Percentiles rank a stretch among this genome's conserved stretches.
These are phyloP conservation scores for Orthosia gothica DNA, from an alignment of 2,888 invertebrate species.

Conservation along the genomic window DNA sequence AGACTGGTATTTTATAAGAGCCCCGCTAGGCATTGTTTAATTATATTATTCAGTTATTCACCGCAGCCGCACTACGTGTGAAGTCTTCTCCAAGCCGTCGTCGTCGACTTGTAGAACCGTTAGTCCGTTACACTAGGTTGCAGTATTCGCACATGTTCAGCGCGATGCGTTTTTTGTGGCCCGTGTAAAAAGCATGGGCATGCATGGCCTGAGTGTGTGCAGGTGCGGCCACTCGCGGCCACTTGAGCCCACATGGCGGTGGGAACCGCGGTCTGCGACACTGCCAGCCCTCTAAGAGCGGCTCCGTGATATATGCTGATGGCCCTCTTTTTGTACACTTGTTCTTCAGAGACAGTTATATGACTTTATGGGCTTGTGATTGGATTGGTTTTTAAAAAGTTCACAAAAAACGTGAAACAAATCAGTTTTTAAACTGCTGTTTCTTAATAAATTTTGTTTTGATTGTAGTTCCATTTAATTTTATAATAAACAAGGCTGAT, in stretches of 20 bases:
- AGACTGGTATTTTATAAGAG: neutral
- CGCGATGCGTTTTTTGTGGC: slow-evolving; percentile 40
- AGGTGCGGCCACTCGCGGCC: slow-evolving; percentile 74
- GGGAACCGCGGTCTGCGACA: slow-evolving; percentile 58
- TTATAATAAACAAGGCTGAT: slow-evolving; percentile 29
- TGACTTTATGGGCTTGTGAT: neutral
- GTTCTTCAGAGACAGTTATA: slow-evolving; percentile 31
- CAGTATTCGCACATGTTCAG: slow-evolving; percentile 55
- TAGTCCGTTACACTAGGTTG: slow-evolving; percentile 24
- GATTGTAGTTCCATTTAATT: neutral
- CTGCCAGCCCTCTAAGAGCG: slow-evolving; percentile 31
- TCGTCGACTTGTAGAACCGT: slow-evolving; percentile 14
- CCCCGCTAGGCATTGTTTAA: neutral
- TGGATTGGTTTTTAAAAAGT: neutral
- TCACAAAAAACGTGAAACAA: neutral
- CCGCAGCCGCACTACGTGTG: neutral
- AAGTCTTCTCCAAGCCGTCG: neutral
- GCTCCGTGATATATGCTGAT: slow-evolving; percentile 45
- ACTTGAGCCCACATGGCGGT: slow-evolving; percentile 78
- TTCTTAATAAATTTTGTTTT: neutral
- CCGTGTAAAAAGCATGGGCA: slow-evolving; percentile 45
- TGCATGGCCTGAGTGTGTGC: slow-evolving; percentile 68
- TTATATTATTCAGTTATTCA: neutral
- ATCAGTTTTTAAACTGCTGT: neutral
- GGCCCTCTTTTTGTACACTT: slow-evolving; percentile 58